These are phyloP conservation scores for Apamea epomidion DNA, from an alignment of 2,888 invertebrate genomes.

Conservation along the genomic window DNA sequence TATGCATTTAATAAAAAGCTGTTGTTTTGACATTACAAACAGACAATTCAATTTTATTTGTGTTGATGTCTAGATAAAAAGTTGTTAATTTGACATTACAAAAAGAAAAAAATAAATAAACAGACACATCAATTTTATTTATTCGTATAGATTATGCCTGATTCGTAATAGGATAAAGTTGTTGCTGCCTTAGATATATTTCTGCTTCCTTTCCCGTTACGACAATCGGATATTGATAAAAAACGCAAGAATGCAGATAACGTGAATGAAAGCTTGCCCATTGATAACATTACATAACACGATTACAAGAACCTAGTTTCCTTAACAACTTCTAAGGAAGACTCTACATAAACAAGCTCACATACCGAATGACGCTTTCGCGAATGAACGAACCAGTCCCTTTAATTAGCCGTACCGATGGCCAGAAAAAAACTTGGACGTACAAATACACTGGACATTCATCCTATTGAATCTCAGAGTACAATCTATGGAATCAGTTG, in stretches of 20 bases:
- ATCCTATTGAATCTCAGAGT: conserved; percentile 21
- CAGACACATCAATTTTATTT: neutral
- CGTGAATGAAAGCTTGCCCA: conserved; percentile 30
- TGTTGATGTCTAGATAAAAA: no score
- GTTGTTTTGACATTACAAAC: neutral
- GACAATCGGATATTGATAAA: conserved; percentile 16
- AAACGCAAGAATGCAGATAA: conserved; percentile 3
- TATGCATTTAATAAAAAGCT: neutral
- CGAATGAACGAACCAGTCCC: conserved; percentile 18
- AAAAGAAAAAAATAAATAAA: no score
- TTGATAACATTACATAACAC: conserved; percentile 25
- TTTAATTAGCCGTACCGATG: conserved; percentile 47
- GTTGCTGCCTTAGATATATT: neutral
- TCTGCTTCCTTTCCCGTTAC: conserved; percentile 2
- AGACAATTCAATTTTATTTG: neutral
- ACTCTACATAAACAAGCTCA: conserved; percentile 16
- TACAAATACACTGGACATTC: conserved; percentile 24
- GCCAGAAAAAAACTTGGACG: conserved; percentile 19
- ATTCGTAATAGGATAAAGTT: neutral
- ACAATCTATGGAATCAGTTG: conserved; percentile 38
- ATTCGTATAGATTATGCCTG: neutral
- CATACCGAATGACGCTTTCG: conserved; percentile 28
- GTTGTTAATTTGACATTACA: no score
- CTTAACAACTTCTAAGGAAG: conserved; percentile 33
- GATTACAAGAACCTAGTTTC: conserved; percentile 14